Percentiles rank a stretch among this genome's conserved stretches.
Conservation (phyloP, 2,113 vertebrate species). For the Seriola dumerili region DNA sequence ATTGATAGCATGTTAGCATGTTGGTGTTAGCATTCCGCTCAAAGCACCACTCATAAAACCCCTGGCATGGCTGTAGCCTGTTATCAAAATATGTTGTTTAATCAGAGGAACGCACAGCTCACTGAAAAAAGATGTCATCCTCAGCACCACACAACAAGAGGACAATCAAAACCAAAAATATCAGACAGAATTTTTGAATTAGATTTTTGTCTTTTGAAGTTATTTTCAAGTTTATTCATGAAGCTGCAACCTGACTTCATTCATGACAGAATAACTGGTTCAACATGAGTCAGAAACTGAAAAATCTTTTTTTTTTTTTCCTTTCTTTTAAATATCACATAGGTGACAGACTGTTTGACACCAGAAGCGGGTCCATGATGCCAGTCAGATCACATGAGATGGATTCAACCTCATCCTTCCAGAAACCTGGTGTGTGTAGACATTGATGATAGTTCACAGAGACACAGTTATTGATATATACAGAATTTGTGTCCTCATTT, state of each 20-base stretch:
- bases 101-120: no score
- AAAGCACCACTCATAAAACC: neutral
- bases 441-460: constrained; percentile 9
- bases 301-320: rapidly evolving
- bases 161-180: neutral
- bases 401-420: constrained; percentile 8
- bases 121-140: no score
- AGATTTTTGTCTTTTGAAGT: no score
- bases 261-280: neutral
- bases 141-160: no score
- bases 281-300: neutral
- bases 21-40: neutral
- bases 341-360: constrained; percentile 16
- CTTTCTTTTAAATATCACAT: neutral
- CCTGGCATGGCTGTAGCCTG: no score
- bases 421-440: constrained; percentile 13
- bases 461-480: neutral
- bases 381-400: constrained; percentile 35
- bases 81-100: no score
- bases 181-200: neutral
- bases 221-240: no score
- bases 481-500: constrained; percentile 18
- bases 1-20: neutral
- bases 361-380: neutral
- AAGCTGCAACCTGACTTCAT: no score